A percentile compares a stretch with the other conserved stretches of the same genome.
Conservation (phyloP, 2,888 invertebrate genomes). For the Leuctra nigra region DNA sequence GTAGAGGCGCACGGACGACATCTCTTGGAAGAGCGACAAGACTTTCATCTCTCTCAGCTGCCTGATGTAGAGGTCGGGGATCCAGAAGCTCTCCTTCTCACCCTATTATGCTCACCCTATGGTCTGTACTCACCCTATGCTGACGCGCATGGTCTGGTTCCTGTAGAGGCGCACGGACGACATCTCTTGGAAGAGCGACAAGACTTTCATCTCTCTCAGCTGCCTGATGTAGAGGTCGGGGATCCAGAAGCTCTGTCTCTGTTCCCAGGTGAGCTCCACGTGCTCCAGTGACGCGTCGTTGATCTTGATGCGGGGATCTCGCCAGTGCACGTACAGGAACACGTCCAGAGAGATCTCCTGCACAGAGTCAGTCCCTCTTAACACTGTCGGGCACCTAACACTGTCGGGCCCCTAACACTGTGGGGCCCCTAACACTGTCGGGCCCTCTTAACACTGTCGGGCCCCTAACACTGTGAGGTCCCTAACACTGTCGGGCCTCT, state of each 20-base stretch:
- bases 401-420: too few relatives aligned
- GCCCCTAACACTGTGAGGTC: too few relatives aligned
- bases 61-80: conserved; percentile 57
- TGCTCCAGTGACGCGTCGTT: conserved; percentile 40
- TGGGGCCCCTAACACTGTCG: too few relatives aligned
- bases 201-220: conserved; percentile 53
- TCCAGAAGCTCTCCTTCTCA: conserved; percentile 48
- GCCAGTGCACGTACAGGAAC: conserved; percentile 59
- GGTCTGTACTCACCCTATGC: conserved; percentile 51
- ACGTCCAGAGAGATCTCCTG: conserved; percentile 59
- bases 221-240: conserved; percentile 59
- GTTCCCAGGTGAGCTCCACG: conserved; percentile 37
- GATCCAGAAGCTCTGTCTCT: conserved; percentile 44
- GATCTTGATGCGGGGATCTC: conserved; percentile 45
- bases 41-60: conserved; percentile 56
- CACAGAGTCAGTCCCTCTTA: conserved; percentile 26
- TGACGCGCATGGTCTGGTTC: conserved; percentile 56
- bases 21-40: conserved; percentile 54
- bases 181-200: conserved; percentile 56
- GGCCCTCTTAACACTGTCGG: too few relatives aligned
- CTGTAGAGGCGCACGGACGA: conserved; percentile 53
- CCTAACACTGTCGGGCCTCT: too few relatives aligned
- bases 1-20: conserved; percentile 54
- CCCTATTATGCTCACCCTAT: too few relatives aligned
- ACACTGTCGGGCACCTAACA: too few relatives aligned